phyloP scores from a whole-genome alignment of 2,797 vertebrate genomes.

The Florisuga fusca region DNA sequence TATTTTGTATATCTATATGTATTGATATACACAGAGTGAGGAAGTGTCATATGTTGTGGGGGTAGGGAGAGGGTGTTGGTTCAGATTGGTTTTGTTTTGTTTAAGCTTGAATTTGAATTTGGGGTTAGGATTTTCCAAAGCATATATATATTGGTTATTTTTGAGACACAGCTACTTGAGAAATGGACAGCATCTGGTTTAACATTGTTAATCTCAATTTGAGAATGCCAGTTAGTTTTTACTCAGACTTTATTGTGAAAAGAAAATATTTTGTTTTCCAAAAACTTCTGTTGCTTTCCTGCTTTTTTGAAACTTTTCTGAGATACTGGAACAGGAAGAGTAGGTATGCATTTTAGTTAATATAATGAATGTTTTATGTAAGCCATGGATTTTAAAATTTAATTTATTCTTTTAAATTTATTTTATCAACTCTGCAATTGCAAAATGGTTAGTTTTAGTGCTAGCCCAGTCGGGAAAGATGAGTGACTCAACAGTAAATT shows the following conservation, averaged over 20 bases:
- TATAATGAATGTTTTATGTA: not conserved
- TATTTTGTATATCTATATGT: not conserved
- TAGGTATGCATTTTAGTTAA: not conserved
- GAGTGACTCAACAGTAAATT: slow-evolving; percentile 4
- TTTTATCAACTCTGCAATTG: not conserved
- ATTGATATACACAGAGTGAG: not conserved
- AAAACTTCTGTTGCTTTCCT: not conserved
- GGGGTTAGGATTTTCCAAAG: slow-evolving; percentile 9
- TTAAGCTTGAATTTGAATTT: slow-evolving; percentile 11
- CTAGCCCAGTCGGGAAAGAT: not conserved
- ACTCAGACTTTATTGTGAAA: not conserved
- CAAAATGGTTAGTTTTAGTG: not conserved
- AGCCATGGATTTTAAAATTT: not conserved
- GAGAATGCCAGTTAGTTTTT: slow-evolving; percentile 6
- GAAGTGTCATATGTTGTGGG: not conserved
- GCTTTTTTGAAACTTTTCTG: slow-evolving; percentile 16
- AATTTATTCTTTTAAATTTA: not conserved
- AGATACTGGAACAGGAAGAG: not conserved
- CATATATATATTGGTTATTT: slow-evolving; percentile 23
- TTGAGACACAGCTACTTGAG: not conserved
- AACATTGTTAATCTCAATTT: slow-evolving; percentile 9
- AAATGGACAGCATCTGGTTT: slow-evolving; percentile 33
- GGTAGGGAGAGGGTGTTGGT: not conserved
- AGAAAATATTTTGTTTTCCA: slow-evolving; percentile 30
- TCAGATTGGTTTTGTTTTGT: not conserved